Percentiles rank a stretch among this genome's conserved stretches.
Evolutionary conservation across 1,140 invertebrate species (phyloP).

Genomic region (Hesperophylax magnus): DNA sequence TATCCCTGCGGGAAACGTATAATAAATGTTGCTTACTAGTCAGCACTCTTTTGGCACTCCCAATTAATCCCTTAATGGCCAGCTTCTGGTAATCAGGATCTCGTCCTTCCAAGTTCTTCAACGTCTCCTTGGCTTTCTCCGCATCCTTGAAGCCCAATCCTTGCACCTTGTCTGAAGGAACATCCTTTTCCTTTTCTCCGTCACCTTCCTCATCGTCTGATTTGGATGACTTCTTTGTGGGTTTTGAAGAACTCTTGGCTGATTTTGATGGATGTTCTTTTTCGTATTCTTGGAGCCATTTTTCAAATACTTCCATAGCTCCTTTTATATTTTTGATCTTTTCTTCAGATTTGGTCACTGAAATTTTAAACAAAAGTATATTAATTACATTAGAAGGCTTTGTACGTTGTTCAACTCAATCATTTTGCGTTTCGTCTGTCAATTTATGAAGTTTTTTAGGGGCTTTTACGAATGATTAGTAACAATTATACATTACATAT

Average conservation of each 20-base stretch:
- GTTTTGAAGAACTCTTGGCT: slow-evolving; percentile 62
- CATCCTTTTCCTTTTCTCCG: slow-evolving; percentile 61
- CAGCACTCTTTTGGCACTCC: slow-evolving; percentile 75
- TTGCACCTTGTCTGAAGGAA: slow-evolving; percentile 70
- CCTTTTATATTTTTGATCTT: slow-evolving; percentile 79
- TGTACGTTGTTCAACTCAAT: too few species aligned
- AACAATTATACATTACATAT: too few species aligned
- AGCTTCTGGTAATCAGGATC: slow-evolving; percentile 78
- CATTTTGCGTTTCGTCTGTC: too few species aligned
- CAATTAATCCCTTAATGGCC: slow-evolving; percentile 76
- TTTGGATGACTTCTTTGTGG: not conserved
- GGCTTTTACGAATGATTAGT: too few species aligned
- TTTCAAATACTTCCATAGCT: slow-evolving; percentile 76
- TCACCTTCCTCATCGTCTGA: slow-evolving; percentile 62
- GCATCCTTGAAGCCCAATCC: slow-evolving; percentile 78
- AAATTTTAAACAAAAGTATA: slow-evolving; percentile 50
- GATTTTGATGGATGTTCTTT: slow-evolving; percentile 65
- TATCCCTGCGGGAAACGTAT: too few species aligned
- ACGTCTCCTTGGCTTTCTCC: slow-evolving; percentile 66
- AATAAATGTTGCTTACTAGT: slow-evolving; percentile 65
- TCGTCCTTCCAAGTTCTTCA: slow-evolving; percentile 71
- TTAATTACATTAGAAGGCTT: not conserved
- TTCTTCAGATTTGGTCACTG: slow-evolving; percentile 79
- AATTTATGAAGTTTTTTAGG: too few species aligned
- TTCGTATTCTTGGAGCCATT: slow-evolving; percentile 74